A percentile compares a stretch with the other conserved stretches of the same genome.
phyloP scores from a whole-genome alignment of 2,113 vertebrate species.

The Gallinago undulata region DNA sequence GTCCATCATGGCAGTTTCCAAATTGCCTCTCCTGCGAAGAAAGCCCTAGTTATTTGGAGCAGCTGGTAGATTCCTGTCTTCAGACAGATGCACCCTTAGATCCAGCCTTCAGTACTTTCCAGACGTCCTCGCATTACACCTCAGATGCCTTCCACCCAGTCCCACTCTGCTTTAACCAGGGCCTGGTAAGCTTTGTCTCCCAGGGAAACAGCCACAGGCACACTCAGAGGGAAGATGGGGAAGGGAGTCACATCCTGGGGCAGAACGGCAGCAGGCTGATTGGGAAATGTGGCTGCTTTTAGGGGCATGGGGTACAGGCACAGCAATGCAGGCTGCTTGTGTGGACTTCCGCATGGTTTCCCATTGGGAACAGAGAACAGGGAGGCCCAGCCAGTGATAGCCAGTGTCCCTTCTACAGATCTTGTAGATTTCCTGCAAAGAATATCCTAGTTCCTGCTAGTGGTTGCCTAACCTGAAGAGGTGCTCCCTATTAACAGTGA shows the following conservation, averaged over 20 bases:
- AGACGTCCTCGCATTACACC: slow-evolving; percentile 61
- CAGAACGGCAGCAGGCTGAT: background rate
- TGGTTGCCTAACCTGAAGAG: background rate
- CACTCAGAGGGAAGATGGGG: background rate
- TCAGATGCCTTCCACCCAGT: slow-evolving; percentile 75
- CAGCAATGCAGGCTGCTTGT: background rate
- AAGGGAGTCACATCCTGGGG: background rate
- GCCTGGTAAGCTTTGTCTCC: slow-evolving; percentile 77
- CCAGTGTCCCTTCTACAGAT: background rate
- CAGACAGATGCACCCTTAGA: slow-evolving; percentile 67
- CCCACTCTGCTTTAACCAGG: slow-evolving; percentile 78
- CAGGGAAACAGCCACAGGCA: background rate
- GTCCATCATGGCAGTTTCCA: slow-evolving; percentile 72
- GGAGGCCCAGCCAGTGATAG: background rate
- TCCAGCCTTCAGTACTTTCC: slow-evolving; percentile 32
- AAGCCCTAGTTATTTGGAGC: slow-evolving; percentile 70
- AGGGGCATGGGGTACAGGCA: background rate
- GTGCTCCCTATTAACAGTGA: background rate
- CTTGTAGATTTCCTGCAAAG: background rate
- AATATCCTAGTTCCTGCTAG: background rate
- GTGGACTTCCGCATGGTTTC: background rate
- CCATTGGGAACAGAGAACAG: background rate
- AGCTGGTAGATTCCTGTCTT: slow-evolving; percentile 79
- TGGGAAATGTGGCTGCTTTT: background rate
- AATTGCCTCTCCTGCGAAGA: slow-evolving; percentile 73